Evolutionary conservation across 2,113 vertebrate species (phyloP).

Genomic region (Equus quagga): DNA sequence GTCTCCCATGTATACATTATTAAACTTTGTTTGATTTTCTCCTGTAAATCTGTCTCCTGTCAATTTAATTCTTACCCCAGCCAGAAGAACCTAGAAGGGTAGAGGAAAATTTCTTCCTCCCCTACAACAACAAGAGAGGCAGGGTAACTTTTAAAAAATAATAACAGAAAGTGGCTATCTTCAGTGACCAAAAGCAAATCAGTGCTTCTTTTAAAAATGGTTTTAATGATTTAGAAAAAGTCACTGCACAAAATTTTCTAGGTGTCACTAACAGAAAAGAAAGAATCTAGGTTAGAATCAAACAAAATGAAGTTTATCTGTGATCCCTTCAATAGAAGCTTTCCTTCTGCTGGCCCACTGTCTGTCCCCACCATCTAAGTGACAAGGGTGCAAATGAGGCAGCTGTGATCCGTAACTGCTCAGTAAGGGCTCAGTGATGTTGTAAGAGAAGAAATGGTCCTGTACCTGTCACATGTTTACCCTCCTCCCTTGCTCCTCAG

Average conservation of each 20-base stretch:
- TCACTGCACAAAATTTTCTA: constrained; percentile 1
- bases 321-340: background rate
- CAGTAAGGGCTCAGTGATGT: background rate
- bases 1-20: too few relatives aligned
- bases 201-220: constrained; percentile 12
- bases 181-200: background rate
- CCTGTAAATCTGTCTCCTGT: too few relatives aligned
- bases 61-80: too few relatives aligned
- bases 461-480: background rate
- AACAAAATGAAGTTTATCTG: background rate
- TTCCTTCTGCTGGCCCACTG: background rate
- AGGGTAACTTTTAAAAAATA: background rate
- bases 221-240: constrained; percentile 22
- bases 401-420: background rate
- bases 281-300: constrained; percentile 15
- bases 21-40: too few relatives aligned
- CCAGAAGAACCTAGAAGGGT: too few relatives aligned
- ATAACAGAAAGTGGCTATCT: background rate
- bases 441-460: background rate
- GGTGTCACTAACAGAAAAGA: background rate
- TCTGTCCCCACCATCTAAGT: background rate
- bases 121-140: background rate
- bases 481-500: background rate
- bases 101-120: too few relatives aligned
- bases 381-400: background rate